Base-by-base conservation (phyloP, 2,113 vertebrate genomes). In the Sardina pilchardus region DNA sequence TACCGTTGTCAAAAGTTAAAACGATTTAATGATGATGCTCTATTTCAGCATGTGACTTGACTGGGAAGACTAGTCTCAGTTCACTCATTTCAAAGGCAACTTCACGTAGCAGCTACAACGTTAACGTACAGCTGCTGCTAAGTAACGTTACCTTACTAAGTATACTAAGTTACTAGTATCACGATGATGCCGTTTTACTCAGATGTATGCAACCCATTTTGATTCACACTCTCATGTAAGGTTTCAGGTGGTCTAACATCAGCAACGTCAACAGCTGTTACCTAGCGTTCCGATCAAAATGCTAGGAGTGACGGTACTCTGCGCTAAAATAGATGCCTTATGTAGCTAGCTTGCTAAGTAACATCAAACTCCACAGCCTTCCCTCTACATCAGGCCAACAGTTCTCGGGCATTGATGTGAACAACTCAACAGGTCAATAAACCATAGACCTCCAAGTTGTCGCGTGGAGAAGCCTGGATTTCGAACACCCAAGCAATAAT, bases 221-320 rank as follows among this genome's bases (percentile, higher is more conserved):
- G 9, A 34, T 26, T 71, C 34, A 19, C 45, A 47, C 1, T 19
- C 50, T 17, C 16, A 53, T 2, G 50, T 71, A 12, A 14, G n/a
- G 9, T 71, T 71, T 71, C 63, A 9, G 63, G 71, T 30, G 12
- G 36, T 3, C 16, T 36, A 2, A 12, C 71, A 78, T 78, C 71
- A 10, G 71, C 16, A 78, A 78, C 71, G 71, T 78, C 71, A 78
- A 78, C 71, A 78, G 71, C 71, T 78, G 71, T 34, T 78, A 78
- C 12, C 53, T 47, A 47, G 45, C 45, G 45, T 9, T 47, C 45
- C 10, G 45, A 47, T 9, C 45, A 12, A 47, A 63, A 9, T 63
- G 21, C 16, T 56, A 8, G 21, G 6, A 1, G 24, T n/a, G 56
- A 63, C 6, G 59, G n/a, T 63, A n/a, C 21, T 63, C 21, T 78